Conservation (phyloP, 1,140 invertebrate genomes). For the Pogonognathellus flavescens region DNA sequence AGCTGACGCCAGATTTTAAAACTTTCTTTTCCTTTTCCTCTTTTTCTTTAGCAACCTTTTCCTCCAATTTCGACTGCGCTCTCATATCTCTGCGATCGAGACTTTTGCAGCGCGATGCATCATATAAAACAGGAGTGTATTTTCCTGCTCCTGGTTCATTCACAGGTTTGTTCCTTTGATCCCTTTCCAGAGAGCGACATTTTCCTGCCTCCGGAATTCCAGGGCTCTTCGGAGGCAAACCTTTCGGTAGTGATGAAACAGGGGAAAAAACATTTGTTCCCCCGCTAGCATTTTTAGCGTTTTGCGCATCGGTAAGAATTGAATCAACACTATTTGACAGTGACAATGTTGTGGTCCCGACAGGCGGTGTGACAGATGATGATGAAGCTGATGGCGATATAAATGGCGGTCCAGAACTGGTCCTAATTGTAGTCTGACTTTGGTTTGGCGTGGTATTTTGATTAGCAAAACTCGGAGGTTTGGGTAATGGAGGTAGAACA, state of each 20-base stretch:
- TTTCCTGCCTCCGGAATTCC: constrained; percentile 54
- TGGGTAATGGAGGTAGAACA: constrained; percentile 55
- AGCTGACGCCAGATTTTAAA: constrained; percentile 61
- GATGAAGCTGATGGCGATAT: constrained; percentile 57
- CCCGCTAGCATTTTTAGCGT: background rate
- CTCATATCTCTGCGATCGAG: constrained; percentile 53
- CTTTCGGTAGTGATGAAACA: constrained; percentile 60
- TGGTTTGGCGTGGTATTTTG: constrained; percentile 27
- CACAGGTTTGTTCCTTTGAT: constrained; percentile 18
- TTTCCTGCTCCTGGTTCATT: constrained; percentile 61
- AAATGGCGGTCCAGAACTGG: constrained; percentile 65
- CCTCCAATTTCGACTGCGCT: constrained; percentile 44
- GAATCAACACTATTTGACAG: constrained; percentile 65
- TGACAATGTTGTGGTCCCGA: constrained; percentile 26
- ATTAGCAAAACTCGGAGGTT: constrained; percentile 50
- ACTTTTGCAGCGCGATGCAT: constrained; percentile 58
- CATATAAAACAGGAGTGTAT: constrained; percentile 59
- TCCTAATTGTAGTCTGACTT: constrained; percentile 38
- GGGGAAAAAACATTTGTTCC: constrained; percentile 61
- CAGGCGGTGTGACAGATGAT: constrained; percentile 8
- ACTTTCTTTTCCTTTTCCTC: constrained; percentile 63
- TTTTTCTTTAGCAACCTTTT: constrained; percentile 56
- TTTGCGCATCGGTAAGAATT: constrained; percentile 55
- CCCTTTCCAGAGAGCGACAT: constrained; percentile 62
- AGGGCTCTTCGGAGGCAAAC: constrained; percentile 64